These are phyloP conservation scores for Cuniculus paca DNA, from an alignment of 2,797 vertebrate genomes.

Conservation along the genomic window DNA sequence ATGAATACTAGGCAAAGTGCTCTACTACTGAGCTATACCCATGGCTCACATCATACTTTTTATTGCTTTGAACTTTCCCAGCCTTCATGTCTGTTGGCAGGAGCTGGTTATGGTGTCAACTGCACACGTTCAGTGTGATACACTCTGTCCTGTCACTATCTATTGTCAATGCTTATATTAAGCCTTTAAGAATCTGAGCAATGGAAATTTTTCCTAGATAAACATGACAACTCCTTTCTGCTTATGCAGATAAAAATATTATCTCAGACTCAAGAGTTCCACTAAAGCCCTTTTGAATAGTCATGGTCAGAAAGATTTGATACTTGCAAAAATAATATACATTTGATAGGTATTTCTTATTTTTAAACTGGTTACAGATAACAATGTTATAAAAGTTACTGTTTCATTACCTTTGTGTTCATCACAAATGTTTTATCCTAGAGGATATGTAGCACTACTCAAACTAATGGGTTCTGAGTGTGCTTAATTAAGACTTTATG, in stretches of 20 bases:
- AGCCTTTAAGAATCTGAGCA: conserved; percentile 7
- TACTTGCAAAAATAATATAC: conserved; percentile 44
- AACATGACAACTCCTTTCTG: neutral
- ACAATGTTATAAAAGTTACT: neutral
- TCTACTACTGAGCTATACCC: neutral
- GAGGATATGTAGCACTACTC: neutral
- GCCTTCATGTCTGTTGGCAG: neutral
- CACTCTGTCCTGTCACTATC: neutral
- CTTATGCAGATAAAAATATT: neutral
- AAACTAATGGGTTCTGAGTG: neutral
- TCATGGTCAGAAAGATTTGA: neutral
- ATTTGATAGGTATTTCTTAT: neutral
- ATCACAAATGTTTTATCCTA: conserved; percentile 14
- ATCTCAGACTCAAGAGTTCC: neutral
- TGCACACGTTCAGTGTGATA: neutral
- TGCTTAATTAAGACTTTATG: conserved; percentile 31
- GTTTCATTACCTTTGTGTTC: neutral
- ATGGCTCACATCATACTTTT: neutral
- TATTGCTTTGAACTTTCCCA: conserved; percentile 9
- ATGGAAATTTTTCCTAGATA: neutral
- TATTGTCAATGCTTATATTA: neutral
- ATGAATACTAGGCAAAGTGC: neutral
- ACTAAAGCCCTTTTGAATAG: neutral
- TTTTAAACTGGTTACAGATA: conserved; percentile 3
- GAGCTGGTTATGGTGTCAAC: neutral